Base-by-base conservation (phyloP, 2,113 vertebrate species). In the Elephas maximus region DNA sequence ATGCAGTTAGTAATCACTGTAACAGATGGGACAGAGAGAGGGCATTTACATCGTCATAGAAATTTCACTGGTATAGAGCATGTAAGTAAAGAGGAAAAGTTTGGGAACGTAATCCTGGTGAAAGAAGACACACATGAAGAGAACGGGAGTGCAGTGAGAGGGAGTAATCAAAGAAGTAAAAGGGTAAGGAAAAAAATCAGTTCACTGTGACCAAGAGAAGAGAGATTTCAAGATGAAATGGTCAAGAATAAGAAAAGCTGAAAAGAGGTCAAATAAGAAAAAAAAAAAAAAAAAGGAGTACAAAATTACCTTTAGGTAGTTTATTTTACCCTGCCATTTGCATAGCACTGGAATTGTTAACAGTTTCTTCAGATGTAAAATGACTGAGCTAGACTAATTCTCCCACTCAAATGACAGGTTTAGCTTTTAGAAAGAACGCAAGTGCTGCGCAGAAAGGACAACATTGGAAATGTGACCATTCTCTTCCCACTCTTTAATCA, bases 311-410 rank as follows among this genome's bases (percentile, higher is more conserved):
- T 48, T 26, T 5, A 28, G 30, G 23, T 86, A 37, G 48, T 69
- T 62, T 48, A 69, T 69, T 93, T 82, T 83, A 71, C 26, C 30
- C 69, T 83, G 37, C 33, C 65, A 85, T 73, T 87, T 74, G 77
- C 23, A 81, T 30, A 28, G 8, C 23, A 57, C 28, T 57, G 44
- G 17, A 96, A 89, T 74, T n/a, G 53, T 79, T 57, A 79, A 30
- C 62, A 81, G 5, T 81, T 60, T 94, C 81, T 90, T 95, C 67
- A 41, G 48, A 87, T 71, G 14, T 37, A 28, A 83, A 96, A 93
- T 73, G 87, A 89, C 48, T 89, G 48, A 76, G 33, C 28, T 73
- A 97, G 33, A 77, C 8, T 28, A 89, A 82, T 81, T 94, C 48
- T 92, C 67, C 45, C 30, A 87, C 78, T 90, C 51, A 93, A 84